phyloP scores from a whole-genome alignment of 1,140 invertebrate genomes.

The Medauroidea extradentata region DNA sequence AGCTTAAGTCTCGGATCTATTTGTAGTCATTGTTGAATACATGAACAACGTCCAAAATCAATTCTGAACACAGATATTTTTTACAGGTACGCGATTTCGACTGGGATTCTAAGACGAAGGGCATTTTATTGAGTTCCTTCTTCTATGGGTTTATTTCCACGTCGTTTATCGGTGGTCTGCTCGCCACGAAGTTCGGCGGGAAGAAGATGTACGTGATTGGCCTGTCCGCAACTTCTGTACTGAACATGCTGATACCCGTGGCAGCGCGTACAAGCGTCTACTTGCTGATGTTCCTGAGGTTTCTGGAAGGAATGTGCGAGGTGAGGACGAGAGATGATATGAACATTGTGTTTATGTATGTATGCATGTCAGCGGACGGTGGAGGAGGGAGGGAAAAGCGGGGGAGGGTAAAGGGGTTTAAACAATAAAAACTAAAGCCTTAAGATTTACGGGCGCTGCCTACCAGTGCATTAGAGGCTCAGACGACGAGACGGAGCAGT shows the following conservation, averaged over 20 bases:
- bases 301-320: conserved; percentile 86
- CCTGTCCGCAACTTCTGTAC: conserved; percentile 33
- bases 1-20: too few species aligned
- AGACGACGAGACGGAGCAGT: too few species aligned
- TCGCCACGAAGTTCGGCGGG: conserved; percentile 41
- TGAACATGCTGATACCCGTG: conserved; percentile 64
- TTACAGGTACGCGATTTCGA: conserved; percentile 35
- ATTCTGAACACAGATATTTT: too few species aligned
- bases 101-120: conserved; percentile 53
- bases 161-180: conserved; percentile 58
- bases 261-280: conserved; percentile 66
- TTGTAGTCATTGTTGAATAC: too few species aligned
- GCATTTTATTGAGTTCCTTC: conserved; percentile 59
- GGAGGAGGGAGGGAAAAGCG: too few species aligned
- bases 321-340: conserved; percentile 43
- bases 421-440: too few species aligned
- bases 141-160: conserved; percentile 75
- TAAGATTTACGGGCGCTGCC: too few species aligned
- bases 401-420: too few species aligned
- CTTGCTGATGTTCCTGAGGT: conserved; percentile 66
- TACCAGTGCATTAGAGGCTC: too few species aligned
- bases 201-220: conserved; percentile 55
- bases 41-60: too few species aligned
- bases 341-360: too few species aligned
- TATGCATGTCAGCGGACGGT: too few species aligned